Percentiles rank a stretch among this genome's conserved stretches.
These are phyloP conservation scores for Daphoenositta chrysoptera DNA, from an alignment of 2,113 vertebrate species.

Conservation along the genomic window DNA sequence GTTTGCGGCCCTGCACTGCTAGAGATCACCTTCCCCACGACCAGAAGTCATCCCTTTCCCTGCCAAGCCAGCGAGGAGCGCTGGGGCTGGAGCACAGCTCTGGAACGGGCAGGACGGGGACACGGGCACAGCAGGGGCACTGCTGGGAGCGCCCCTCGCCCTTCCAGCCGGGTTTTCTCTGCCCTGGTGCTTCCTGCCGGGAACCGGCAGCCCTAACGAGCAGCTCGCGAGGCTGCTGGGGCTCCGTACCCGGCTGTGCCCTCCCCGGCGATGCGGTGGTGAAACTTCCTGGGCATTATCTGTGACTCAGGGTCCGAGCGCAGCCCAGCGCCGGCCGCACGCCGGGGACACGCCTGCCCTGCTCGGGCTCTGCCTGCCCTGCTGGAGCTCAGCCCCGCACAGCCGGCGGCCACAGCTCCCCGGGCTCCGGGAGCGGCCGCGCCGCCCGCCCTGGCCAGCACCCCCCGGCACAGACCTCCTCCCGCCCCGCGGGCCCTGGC, in stretches of 20 bases:
- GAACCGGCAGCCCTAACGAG: not conserved
- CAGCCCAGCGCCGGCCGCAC: accelerated
- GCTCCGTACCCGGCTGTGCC: not conserved
- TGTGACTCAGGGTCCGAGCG: not conserved
- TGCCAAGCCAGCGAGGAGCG: not conserved
- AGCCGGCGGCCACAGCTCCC: not conserved
- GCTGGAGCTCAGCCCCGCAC: accelerated
- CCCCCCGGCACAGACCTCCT: not conserved
- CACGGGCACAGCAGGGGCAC: accelerated
- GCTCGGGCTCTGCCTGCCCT: accelerated
- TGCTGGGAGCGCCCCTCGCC: accelerated
- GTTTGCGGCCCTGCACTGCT: not conserved
- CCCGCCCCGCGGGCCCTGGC: not conserved
- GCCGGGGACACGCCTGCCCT: accelerated
- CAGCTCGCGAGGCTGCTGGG: not conserved
- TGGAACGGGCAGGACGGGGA: not conserved
- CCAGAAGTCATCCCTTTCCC: not conserved
- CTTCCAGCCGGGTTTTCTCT: not conserved
- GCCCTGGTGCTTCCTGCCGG: not conserved
- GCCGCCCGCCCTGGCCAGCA: not conserved
- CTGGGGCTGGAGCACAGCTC: accelerated
- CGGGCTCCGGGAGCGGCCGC: not conserved
- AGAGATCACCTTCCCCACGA: not conserved
- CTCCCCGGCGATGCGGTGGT: not conserved
- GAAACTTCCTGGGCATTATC: slow-evolving; percentile 40